Evolutionary conservation across 2,797 vertebrate species (phyloP), one percentile per base, ranked within the genome.

Genomic region (Chlorospingus semifuscus): DNA sequence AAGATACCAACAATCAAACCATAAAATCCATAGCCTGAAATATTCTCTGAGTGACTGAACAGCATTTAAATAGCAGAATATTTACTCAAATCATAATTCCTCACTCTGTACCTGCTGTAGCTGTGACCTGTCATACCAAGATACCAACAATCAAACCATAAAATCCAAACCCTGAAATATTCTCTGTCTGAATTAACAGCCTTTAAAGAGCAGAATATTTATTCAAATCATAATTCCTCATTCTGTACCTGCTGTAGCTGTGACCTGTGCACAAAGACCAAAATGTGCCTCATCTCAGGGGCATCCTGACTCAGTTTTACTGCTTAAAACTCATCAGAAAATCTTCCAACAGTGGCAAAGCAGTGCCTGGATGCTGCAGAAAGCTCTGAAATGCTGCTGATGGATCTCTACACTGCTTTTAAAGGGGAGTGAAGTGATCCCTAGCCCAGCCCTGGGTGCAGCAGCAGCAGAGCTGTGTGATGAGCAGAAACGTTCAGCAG

Each of bases 401-500:
- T 61, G 22, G 69, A 49, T 76, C 61, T 44, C 41, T 15, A 0
- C 60, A 30, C 78, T 91, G 75, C 60, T 71, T 83, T 44, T n/a
- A 46, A 44, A 3, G 32, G 92, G 55, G 24, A 88, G 5, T 36
- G 30, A 50, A 91, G 63, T 59, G 91, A 83, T 94, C 39, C 83
- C 76, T 11, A 41, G 53, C 55, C 0, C 70, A 41, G 87, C 4
- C 71, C 56, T 18, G 81, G 61, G 37, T 69, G 52, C 11, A 29
- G 71, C 95, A 86, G 65, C 47, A 32, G 76, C 79, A 83, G 37
- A 61, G 84, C 61, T 30, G 46, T 57, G 71, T 14, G 61, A 87
- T 15, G 90, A 85, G 94, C 60, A 83, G 76, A 59, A 88, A 64
- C 41, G 15, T 65, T 96, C 89, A 95, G 92, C 90, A 95, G 86